phyloP scores from a whole-genome alignment of 2,888 invertebrate genomes.

The Scotopteryx bipunctaria region DNA sequence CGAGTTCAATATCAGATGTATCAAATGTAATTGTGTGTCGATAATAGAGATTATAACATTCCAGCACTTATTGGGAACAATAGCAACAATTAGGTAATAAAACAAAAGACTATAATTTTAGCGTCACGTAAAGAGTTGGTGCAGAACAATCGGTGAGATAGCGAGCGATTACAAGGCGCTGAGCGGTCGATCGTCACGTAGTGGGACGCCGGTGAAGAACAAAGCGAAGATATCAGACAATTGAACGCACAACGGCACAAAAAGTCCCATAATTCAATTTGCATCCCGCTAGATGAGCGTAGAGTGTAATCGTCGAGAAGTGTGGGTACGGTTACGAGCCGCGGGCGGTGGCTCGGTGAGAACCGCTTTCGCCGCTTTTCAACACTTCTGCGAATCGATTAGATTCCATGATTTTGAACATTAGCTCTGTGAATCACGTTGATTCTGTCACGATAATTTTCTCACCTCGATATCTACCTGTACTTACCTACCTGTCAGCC shows the following conservation, averaged over 20 bases:
- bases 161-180: slow-evolving; percentile 68
- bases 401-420: slow-evolving; percentile 60
- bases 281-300: slow-evolving; percentile 79
- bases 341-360: slow-evolving; percentile 67
- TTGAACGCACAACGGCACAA: slow-evolving; percentile 67
- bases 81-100: slow-evolving; percentile 79
- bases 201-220: slow-evolving; percentile 69
- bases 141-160: slow-evolving; percentile 69
- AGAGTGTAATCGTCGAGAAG: slow-evolving; percentile 71
- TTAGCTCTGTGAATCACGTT: slow-evolving; percentile 44
- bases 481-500: too few relatives aligned
- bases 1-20: slow-evolving; percentile 40
- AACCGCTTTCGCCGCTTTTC: slow-evolving; percentile 79
- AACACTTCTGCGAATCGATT: slow-evolving; percentile 81
- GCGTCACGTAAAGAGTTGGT: slow-evolving; percentile 70
- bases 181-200: slow-evolving; percentile 78
- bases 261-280: slow-evolving; percentile 83
- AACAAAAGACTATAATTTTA: slow-evolving; percentile 77
- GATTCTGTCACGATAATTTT: slow-evolving; percentile 24
- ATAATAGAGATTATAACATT: slow-evolving; percentile 53
- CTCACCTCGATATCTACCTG: too few relatives aligned
- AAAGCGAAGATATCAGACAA: slow-evolving; percentile 75
- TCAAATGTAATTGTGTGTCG: slow-evolving; percentile 48
- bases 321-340: slow-evolving; percentile 68
- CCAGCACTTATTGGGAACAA: slow-evolving; percentile 69